phyloP scores from a whole-genome alignment of 2,888 invertebrate genomes.

The Ectropis crepuscularia region DNA sequence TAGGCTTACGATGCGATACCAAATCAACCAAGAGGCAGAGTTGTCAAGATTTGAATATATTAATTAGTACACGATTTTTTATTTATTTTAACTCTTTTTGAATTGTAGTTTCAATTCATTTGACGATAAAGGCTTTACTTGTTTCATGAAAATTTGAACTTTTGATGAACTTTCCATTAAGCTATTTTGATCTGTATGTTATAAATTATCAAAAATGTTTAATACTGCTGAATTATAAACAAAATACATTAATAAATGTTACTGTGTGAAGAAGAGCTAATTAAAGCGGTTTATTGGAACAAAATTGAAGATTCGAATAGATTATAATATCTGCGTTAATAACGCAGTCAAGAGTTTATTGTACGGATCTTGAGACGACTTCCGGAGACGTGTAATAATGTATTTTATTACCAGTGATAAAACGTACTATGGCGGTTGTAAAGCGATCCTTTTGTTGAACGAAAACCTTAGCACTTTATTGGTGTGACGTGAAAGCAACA shows the following conservation, averaged over 20 bases:
- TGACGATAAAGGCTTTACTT: no score
- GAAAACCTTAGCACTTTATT: conserved; percentile 10
- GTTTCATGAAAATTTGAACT: background rate
- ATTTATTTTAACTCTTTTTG: background rate
- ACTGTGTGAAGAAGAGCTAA: background rate
- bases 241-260: conserved; percentile 7
- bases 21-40: no score
- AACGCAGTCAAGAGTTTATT: conserved; percentile 35
- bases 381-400: conserved; percentile 28
- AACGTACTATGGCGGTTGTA: conserved; percentile 25
- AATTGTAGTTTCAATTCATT: background rate
- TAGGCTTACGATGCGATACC: no score
- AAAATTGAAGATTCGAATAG: conserved; percentile 25
- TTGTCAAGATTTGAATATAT: no score
- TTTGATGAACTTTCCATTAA: no score
- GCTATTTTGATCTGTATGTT: conserved; percentile 15
- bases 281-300: conserved; percentile 17
- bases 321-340: conserved; percentile 34
- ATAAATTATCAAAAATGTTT: conserved; percentile 33
- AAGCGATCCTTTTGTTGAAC: conserved; percentile 17
- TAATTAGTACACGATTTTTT: no score
- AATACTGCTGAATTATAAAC: conserved; percentile 41
- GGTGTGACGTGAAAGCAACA: background rate
- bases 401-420: conserved; percentile 30
- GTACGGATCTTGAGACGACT: conserved; percentile 26